These are phyloP conservation scores for Drosophila micromelanica DNA, from an alignment of 1,140 invertebrate species.

Conservation along the genomic window DNA sequence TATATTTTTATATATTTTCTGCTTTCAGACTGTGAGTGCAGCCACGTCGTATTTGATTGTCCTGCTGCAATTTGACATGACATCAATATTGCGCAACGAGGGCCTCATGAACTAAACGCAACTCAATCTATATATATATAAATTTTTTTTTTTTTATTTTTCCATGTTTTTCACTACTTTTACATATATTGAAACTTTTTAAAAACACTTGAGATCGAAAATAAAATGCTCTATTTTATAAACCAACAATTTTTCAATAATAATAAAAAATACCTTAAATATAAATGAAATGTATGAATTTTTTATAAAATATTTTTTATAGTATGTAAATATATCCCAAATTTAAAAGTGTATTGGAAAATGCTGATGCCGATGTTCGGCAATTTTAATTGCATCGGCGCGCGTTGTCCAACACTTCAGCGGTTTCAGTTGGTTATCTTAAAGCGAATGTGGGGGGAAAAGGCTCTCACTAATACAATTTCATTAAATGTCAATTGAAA, in stretches of 20 bases:
- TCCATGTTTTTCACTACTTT: not conserved
- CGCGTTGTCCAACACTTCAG: slow-evolving; percentile 37
- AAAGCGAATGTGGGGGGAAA: not conserved
- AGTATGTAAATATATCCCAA: not conserved
- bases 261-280: not conserved
- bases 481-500: slow-evolving; percentile 78
- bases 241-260: too few species aligned
- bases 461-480: slow-evolving; percentile 67
- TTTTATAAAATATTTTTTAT: slow-evolving; percentile 2
- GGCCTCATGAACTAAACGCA: slow-evolving; percentile 63
- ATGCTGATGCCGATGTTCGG: slow-evolving; percentile 21
- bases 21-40: slow-evolving; percentile 81
- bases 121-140: too few species aligned
- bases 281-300: slow-evolving; percentile 10
- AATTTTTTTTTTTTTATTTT: not conserved
- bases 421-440: slow-evolving; percentile 10
- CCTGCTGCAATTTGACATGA: slow-evolving; percentile 84
- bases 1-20: slow-evolving; percentile 13
- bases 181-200: slow-evolving; percentile 17
- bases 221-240: slow-evolving; percentile 7
- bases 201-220: slow-evolving; percentile 3
- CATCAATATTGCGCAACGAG: slow-evolving; percentile 71
- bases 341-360: not conserved
- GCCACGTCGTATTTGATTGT: slow-evolving; percentile 84
- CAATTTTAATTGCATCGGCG: slow-evolving; percentile 64